Evolutionary conservation across 2,888 invertebrate species (phyloP), one percentile per base, ranked within the genome.

Genomic region (Callyntrura guangdongensis): DNA sequence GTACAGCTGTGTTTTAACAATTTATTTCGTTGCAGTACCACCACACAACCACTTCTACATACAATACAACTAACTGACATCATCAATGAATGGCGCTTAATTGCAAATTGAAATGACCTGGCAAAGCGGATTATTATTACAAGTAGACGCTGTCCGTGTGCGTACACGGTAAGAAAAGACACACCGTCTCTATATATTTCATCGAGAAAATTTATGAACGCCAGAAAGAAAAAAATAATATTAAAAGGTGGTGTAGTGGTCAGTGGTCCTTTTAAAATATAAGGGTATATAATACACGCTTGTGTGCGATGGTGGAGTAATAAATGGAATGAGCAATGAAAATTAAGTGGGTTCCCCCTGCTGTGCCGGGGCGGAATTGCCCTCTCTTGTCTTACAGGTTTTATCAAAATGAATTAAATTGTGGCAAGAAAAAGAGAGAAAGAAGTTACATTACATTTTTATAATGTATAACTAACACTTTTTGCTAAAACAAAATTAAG

Each of bases 331-430:
- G 45, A 36, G 61, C 82, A 59, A 82, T 82, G 82, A 82, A 81
- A 82, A 82, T 82, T 82, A 82, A 82, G 82, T 82, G 82, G 2
- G 53, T 36, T 20, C 27, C n/a, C 22, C 77, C 82, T 27, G 61
- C 82, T 82, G 82, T 61, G 82, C 8, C 79, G 14, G 56, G 82
- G 12, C 79, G 25, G 56, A 56, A 79, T 79, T 79, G 56, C 79
- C 25, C 82, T 61, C 82, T 61, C 61, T 59, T 82, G 82, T 82
- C 61, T 82, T 82, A 49, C 82, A 82, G 82, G 82, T 82, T 82
- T 82, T 45, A 56, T 67, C 67, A 67, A 67, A 36, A 67, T 72
- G 72, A 72, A 72, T 72, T 72, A 72, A 72, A 72, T 36, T 47
- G 72, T 72, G 17, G 20, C 61, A 9, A 64, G 5, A 6, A 9